Percentiles rank a stretch among this genome's conserved stretches.
Conservation (phyloP, 2,888 invertebrate genomes). For the Plagodis dolabraria region DNA sequence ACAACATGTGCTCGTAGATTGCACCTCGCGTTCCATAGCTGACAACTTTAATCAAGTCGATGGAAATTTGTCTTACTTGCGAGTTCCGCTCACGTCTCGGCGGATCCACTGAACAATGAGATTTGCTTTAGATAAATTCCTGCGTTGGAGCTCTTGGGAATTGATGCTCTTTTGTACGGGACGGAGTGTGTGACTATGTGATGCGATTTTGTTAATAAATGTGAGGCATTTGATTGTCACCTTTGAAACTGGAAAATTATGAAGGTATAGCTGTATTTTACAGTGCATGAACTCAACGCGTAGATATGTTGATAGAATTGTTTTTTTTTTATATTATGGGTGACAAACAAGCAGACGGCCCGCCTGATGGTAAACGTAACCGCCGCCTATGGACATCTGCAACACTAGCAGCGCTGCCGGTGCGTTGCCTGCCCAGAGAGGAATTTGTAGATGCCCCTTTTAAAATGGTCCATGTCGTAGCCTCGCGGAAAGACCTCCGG, state of each 20-base stretch:
- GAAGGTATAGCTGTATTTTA: too few relatives aligned
- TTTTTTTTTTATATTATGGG: too few relatives aligned
- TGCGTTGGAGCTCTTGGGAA: constrained; percentile 52
- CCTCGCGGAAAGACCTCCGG: too few relatives aligned
- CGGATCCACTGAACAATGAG: constrained; percentile 71
- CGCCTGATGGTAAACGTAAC: too few relatives aligned
- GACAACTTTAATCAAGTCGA: constrained; percentile 79
- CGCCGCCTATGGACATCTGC: too few relatives aligned
- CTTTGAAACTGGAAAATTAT: not conserved
- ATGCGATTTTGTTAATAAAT: constrained; percentile 39
- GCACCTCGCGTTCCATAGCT: constrained; percentile 66
- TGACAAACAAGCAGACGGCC: too few relatives aligned
- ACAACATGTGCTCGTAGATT: constrained; percentile 52
- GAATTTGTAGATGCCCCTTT: too few relatives aligned
- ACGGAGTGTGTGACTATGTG: constrained; percentile 23
- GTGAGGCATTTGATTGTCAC: constrained; percentile 20
- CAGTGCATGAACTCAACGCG: too few relatives aligned
- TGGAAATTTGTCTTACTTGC: constrained; percentile 77
- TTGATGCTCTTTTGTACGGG: constrained; percentile 51
- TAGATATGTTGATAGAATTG: too few relatives aligned
- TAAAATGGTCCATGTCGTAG: too few relatives aligned
- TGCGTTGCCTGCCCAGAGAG: too few relatives aligned
- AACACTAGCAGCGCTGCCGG: too few relatives aligned
- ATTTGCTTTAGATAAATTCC: constrained; percentile 73
- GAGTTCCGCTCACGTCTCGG: constrained; percentile 71